Evolutionary conservation across 2,113 vertebrate genomes (phyloP), one percentile per base, ranked within the genome.

Genomic region (Microtus ochrogaster): DNA sequence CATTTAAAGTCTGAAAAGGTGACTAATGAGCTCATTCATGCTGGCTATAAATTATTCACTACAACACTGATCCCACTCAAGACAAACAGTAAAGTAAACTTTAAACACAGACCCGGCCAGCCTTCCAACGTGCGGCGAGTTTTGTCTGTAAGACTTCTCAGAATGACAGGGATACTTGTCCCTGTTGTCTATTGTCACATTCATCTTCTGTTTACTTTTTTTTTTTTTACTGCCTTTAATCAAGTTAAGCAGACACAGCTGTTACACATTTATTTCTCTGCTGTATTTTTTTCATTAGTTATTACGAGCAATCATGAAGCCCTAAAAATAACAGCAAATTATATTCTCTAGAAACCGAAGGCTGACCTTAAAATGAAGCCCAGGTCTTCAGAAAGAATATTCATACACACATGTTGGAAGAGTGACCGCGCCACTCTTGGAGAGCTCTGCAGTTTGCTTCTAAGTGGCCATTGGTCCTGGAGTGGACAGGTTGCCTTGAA

Each of bases 11-110:
- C 98, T 99, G 98, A 98, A 99, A 98, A 99, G 98, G 98, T 98
- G 97, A 98, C 98, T 99, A 99, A 99, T 98, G 98, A 99, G 98
- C 98, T 99, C 98, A 98, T 99, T 99, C 98, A 98, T 97, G 97
- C 97, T 92, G 97, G 96, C 98, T 97, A 98, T 99, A 99, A 99
- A 99, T 99, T 98, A 98, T 98, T 99, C 98, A 98, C 98, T 96
- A 96, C 97, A 96, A 98, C 98, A 98, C 97, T 97, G 97, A 98
- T 98, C 97, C 98, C 96, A 97, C 98, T 98, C 96, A 89, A 98
- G 98, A 98, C 97, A 98, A 98, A 97, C 66, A 68, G 97, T 68
- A 98, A 98, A 98, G 98, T 98, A 98, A 99, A 99, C 98, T 98
- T 98, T 98, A 98, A 98, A 98, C 98, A 98, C 98, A 97, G 97